Base-by-base conservation (phyloP, 2,888 invertebrate species). In the Scaptomyza reducta region DNA sequence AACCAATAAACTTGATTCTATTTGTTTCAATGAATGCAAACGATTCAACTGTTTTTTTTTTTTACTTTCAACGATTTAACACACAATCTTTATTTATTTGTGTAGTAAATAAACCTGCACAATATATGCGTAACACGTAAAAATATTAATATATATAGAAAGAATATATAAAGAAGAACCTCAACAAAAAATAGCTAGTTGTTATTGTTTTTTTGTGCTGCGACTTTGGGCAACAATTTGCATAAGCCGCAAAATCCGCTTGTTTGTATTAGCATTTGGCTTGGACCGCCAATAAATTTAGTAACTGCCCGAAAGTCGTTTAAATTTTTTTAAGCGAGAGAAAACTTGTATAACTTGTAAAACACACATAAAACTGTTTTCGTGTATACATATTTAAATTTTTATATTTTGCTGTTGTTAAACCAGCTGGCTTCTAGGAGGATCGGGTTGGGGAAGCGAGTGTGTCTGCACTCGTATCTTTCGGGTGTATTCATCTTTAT, bases 181-280 rank as follows among this genome's bases (percentile, higher is more conserved):
- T 60, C 10, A 41, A 44, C 54, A 60, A 38, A 47, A 50, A 61
- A 67, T 51, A 29, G 27, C 6, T 7, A 7, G 27, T 61, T 75
- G 44, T 61, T 65, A 61, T 62, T 71, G 51, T 38, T 40, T 64
- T 70, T 70, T 83, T 66, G 47, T 59, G 44, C 50, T 55, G 54
- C 75, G 61, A 63, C 60, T 79, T 69, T 73, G 70, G 64, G 51
- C 60, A 54, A 50, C 16, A 47, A 83, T 83, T 83, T 87, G 82
- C 82, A 83, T 83, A 83, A 83, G 77, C 82, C 82, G 77, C 88
- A 83, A 87, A 87, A 82, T 83, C 88, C 82, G 86, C 79, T 83
- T 87, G 82, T 77, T 82, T 83, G 82, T 74, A 82, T 82, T 82
- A 79, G 82, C 86, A 82, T 82, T 82, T 64, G 65, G 62, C 61